Conservation (phyloP, 2,888 invertebrate genomes). For the Platynereis dumerilii region DNA sequence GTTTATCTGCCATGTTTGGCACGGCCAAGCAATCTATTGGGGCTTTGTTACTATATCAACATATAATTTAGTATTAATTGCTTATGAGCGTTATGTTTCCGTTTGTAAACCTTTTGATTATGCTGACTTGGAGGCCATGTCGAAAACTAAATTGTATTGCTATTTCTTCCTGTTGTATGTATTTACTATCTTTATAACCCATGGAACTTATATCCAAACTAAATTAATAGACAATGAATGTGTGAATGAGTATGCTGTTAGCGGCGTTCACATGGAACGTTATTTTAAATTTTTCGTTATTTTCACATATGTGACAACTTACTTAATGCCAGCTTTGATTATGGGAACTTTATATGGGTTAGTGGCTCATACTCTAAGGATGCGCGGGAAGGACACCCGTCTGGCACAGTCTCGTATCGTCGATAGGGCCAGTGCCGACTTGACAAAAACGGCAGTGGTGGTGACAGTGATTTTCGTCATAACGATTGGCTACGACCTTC, state of each 20-base stretch:
- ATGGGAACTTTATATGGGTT: constrained; percentile 29
- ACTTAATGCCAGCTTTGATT: constrained; percentile 30
- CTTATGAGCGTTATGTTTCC: constrained; percentile 32
- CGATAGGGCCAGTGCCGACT: constrained; percentile 29
- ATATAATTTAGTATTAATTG: constrained; percentile 33
- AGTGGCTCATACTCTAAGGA: constrained; percentile 25
- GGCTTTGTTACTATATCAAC: constrained; percentile 33
- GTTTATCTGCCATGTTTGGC: constrained; percentile 35
- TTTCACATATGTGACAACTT: constrained; percentile 34
- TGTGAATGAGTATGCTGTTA: constrained; percentile 29
- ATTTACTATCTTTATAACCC: constrained; percentile 25
- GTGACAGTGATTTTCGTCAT: constrained; percentile 34
- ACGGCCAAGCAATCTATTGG: constrained; percentile 37
- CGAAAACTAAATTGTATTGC: constrained; percentile 18
- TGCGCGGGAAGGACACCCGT: constrained; percentile 20
- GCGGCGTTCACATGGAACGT: constrained; percentile 19
- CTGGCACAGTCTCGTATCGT: constrained; percentile 27
- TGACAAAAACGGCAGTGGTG: constrained; percentile 34
- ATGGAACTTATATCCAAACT: constrained; percentile 34
- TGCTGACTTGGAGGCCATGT: not conserved
- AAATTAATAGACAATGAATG: constrained; percentile 22
- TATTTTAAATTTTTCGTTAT: constrained; percentile 33
- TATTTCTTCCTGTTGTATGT: constrained; percentile 24
- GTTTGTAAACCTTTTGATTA: constrained; percentile 21
- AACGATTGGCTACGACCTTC: constrained; percentile 34